These are phyloP conservation scores for human (Homo sapiens) DNA, from an alignment of 2,113 vertebrate species.

Conservation along the genomic window GRCh38 chr14:81390001-81390500, in stretches of 20 bases:
- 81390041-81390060: too few relatives aligned
- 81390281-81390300: not conserved
- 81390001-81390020: too few relatives aligned
- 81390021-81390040: too few relatives aligned
- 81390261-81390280: not conserved
- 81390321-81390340: not conserved
- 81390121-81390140: too few relatives aligned
- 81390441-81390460: not conserved
- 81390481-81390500: not conserved
- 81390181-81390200: too few relatives aligned
- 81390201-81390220: not conserved
- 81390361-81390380: not conserved
- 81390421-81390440: not conserved
- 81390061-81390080: too few relatives aligned
- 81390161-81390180: too few relatives aligned
- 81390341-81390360: not conserved
- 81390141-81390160: too few relatives aligned
- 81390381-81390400: not conserved
- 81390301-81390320: not conserved
- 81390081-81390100: too few relatives aligned
- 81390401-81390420: not conserved
- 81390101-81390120: too few relatives aligned
- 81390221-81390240: not conserved
- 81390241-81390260: not conserved
- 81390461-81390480: not conserved